These are phyloP conservation scores for Bos indicus DNA, from an alignment of 2,113 vertebrate species.

Conservation along the genomic window DNA sequence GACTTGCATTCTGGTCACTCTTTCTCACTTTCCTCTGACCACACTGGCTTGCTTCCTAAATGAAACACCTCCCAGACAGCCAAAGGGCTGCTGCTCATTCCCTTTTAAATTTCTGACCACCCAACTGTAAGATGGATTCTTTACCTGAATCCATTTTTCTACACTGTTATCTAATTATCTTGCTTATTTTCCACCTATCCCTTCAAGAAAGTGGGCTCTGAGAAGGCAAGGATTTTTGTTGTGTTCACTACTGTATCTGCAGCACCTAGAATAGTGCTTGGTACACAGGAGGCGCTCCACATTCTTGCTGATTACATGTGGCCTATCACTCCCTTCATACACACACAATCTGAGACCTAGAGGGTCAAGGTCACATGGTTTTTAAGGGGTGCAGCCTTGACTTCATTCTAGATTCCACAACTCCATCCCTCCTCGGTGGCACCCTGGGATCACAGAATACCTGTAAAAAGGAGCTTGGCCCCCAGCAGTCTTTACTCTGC, in stretches of 20 bases:
- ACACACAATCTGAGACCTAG: background rate
- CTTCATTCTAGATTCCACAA: background rate
- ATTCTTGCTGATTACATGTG: background rate
- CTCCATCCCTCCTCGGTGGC: background rate
- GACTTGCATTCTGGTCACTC: background rate
- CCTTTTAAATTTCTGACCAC: background rate
- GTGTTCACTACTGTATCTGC: background rate
- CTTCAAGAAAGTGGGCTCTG: background rate
- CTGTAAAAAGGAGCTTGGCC: background rate
- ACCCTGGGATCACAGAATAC: background rate
- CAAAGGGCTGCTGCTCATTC: background rate
- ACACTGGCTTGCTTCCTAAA: background rate
- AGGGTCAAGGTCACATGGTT: background rate
- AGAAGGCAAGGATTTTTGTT: too few species aligned
- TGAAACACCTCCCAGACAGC: background rate
- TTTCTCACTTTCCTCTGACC: background rate
- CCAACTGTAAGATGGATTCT: background rate
- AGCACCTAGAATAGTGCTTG: background rate
- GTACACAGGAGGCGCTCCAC: rapidly evolving
- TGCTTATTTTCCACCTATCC: background rate
- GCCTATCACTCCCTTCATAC: background rate
- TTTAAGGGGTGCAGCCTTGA: background rate
- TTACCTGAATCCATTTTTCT: background rate
- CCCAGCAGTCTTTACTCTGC: background rate
- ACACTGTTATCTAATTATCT: background rate